phyloP scores from a whole-genome alignment of 92 coral and sea anemone species.

The Parazoanthus swiftii region DNA sequence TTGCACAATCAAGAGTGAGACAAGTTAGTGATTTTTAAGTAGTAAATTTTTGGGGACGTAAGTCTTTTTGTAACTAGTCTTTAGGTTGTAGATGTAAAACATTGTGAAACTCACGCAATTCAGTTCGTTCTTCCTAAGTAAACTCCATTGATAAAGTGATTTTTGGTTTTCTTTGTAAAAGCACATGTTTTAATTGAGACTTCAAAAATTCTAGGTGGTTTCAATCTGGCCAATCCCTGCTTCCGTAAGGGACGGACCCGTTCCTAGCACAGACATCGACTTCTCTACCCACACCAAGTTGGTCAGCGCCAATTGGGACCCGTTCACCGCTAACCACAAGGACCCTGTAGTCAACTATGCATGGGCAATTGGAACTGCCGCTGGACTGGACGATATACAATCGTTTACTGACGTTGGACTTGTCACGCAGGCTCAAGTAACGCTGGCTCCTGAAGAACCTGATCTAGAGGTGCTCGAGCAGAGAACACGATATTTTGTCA shows the following conservation, averaged over 20 bases:
- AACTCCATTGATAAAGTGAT: too few species aligned
- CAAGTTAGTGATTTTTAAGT: too few species aligned
- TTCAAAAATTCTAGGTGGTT: conserved; percentile 39
- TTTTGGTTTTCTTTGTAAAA: background rate
- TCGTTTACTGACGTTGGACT: conserved; percentile 76
- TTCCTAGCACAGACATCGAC: conserved; percentile 57
- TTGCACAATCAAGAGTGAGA: too few species aligned
- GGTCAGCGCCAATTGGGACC: conserved; percentile 82
- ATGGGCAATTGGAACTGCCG: conserved; percentile 88
- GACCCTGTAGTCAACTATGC: conserved; percentile 89
- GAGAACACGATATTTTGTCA: conserved; percentile 82
- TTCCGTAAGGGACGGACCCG: conserved; percentile 68
- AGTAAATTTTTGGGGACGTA: too few species aligned
- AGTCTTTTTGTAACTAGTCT: too few species aligned
- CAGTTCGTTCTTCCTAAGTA: too few species aligned
- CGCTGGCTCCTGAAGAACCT: conserved; percentile 70
- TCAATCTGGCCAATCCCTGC: conserved; percentile 82
- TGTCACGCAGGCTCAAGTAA: conserved; percentile 51
- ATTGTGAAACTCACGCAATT: too few species aligned
- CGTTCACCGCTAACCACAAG: conserved; percentile 69
- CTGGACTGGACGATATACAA: conserved; percentile 65
- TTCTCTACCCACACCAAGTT: conserved; percentile 65
- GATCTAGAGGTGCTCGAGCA: conserved; percentile 69
- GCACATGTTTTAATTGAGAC: background rate
- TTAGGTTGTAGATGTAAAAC: too few species aligned